Evolutionary conservation across 23 tunicate genomes (phyloP), one percentile per base, ranked within the genome.

Genomic region (Halocynthia aurantium): DNA sequence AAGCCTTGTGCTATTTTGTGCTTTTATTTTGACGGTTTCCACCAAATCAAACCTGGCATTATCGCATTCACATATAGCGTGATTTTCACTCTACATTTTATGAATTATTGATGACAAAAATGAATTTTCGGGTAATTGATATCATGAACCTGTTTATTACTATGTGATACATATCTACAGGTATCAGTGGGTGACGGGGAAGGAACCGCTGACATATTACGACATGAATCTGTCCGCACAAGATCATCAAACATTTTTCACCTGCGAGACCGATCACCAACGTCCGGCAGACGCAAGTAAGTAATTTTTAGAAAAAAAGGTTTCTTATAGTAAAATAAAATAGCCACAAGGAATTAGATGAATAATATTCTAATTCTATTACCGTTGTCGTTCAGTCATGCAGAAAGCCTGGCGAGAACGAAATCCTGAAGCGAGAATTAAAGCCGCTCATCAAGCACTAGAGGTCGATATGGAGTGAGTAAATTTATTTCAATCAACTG

Each of bases 171-270:
- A 10, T 65, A 20, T 62, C n/a, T 18, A 12, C 77, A 88, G 95
- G 73, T 93, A 82, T 80, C 83, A 86, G 55, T 93, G 88, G 93
- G 93, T 88, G 13, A 93, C 98, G 40, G 91, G 91, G 50, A 72
- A 74, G 68, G 93, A 93, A 75, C 84, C 98, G 7, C 81, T 93
- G 10, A 93, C 98, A 10, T 93, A 80, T 70, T 93, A 93, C 61
- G 98, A 93, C 82, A 82, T 93, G 88, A 93, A 93, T 62, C 62
- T 93, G 21, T 93, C 98, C 15, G 98, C 98, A 7, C 98, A 93
- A 80, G 98, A 93, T 57, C 98, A 93, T 55, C 98, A 93, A 75
- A 93, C 98, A 11, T 93, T 83, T 68, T 93, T 93, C 62, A 93
- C 98, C 6, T 83, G 98, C 60, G 98, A 93, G 20, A 65, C 93